Evolutionary conservation across 2,797 vertebrate species (phyloP), one percentile per base, ranked within the genome.

Genomic region (Gobionotothen gibberifrons): DNA sequence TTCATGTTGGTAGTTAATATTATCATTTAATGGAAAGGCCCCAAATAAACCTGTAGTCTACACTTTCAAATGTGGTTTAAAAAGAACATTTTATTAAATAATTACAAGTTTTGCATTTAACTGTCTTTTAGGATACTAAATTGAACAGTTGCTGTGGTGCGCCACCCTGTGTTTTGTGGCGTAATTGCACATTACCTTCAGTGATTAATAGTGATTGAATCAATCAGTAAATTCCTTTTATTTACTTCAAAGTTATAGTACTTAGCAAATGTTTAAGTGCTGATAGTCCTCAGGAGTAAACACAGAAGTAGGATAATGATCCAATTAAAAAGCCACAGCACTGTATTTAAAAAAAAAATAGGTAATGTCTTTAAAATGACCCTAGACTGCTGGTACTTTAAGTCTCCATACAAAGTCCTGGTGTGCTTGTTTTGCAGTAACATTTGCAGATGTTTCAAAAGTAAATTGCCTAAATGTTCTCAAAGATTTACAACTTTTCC

Each of bases 111-210:
- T 43, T 2, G 3, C 5, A 6, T 29, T 36, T 16, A 9, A 13
- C 21, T 21, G 14, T 0, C 7, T 17, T 0, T 6, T 2, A 5
- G 2, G 2, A 9, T 29, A 3, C 10, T 42, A 0, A 1, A 55
- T 5, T 26, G 0, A 66, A 17, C 11, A 0, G 22, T 61, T 82
- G 82, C 29, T 75, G n/a, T 42, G 16, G 55, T 42, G 75, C 85
- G 82, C 87, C 89, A 81, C 19, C 88, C 5, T 63, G 88, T 84
- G 90, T 17, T 74, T 3, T 0, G 1, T 7, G 19, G 43, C 15
- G 68, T 5, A 47, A 65, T 51, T 85, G 62, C 84, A 85, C 29
- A 12, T 1, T 1, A 9, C 17, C 2, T 14, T 6, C 8, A 32
- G 21, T 17, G n/a, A 51, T 3, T 26, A 39, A 17, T 13, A 8